Evolutionary conservation across 2,888 invertebrate species (phyloP).

Genomic region (Steinernema hermaphroditum): DNA sequence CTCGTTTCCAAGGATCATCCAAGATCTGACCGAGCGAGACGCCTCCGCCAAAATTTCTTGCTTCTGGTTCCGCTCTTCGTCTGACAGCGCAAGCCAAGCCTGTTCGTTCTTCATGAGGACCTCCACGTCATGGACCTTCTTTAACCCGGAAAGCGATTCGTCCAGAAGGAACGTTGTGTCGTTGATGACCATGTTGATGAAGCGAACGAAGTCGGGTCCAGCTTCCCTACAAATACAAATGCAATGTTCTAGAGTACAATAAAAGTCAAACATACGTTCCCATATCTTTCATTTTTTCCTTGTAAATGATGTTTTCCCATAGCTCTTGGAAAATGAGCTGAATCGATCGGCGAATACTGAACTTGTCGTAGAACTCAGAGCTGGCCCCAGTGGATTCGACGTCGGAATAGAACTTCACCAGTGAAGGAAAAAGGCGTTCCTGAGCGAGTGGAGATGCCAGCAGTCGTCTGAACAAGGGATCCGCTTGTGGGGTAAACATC

Average conservation of each 20-base stretch:
- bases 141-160: constrained; percentile 87
- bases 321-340: constrained; percentile 88
- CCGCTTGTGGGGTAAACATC: constrained; percentile 33
- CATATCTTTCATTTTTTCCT: constrained; percentile 83
- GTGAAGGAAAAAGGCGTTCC: constrained; percentile 80
- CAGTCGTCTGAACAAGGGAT: constrained; percentile 41
- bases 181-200: constrained; percentile 93
- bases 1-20: constrained; percentile 74
- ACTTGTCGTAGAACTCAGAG: constrained; percentile 98
- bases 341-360: constrained; percentile 95
- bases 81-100: constrained; percentile 40
- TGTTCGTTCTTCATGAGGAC: constrained; percentile 77
- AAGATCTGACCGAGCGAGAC: constrained; percentile 66
- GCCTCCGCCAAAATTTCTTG: constrained; percentile 60
- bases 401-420: constrained; percentile 95
- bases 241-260: constrained; percentile 6
- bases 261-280: constrained; percentile 71
- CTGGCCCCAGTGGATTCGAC: constrained; percentile 87
- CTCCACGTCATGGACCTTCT: constrained; percentile 77
- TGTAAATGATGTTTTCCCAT: constrained; percentile 88
- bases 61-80: constrained; percentile 53
- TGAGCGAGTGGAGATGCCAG: constrained; percentile 75
- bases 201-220: constrained; percentile 77
- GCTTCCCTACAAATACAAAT: constrained; percentile 42
- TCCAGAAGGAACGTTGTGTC: constrained; percentile 94